Conservation (phyloP, 2,113 vertebrate genomes). For the Dicaeum eximium region DNA sequence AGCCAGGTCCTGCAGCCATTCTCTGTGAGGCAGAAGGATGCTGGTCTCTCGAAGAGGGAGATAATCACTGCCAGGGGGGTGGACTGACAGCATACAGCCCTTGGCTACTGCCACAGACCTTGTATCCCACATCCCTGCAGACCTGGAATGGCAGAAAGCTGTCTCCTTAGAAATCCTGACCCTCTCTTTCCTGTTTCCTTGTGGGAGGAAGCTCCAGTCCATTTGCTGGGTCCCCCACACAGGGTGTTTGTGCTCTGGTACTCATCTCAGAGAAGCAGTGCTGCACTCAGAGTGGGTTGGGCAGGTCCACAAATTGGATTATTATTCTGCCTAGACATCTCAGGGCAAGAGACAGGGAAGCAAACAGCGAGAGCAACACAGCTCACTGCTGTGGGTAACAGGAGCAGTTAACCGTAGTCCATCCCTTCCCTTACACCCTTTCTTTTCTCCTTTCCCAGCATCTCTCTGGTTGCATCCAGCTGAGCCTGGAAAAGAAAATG, state of each 20-base stretch:
- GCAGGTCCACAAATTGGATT: background rate
- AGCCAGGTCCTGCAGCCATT: background rate
- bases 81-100: background rate
- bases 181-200: background rate
- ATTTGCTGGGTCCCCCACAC: background rate
- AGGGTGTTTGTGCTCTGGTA: background rate
- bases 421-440: background rate
- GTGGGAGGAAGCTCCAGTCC: background rate
- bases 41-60: background rate
- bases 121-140: background rate
- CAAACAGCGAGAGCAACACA: background rate
- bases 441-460: background rate
- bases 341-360: background rate
- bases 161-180: background rate
- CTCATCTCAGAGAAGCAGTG: background rate
- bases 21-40: background rate
- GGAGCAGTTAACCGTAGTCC: background rate
- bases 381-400: background rate
- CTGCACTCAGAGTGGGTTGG: background rate
- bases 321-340: background rate
- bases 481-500: background rate
- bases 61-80: fast-evolving
- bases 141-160: background rate
- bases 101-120: background rate
- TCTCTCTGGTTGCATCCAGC: background rate